Percentiles rank a stretch among this genome's conserved stretches.
Conservation (phyloP, 2,113 vertebrate species). For the Neotoma lepida region DNA sequence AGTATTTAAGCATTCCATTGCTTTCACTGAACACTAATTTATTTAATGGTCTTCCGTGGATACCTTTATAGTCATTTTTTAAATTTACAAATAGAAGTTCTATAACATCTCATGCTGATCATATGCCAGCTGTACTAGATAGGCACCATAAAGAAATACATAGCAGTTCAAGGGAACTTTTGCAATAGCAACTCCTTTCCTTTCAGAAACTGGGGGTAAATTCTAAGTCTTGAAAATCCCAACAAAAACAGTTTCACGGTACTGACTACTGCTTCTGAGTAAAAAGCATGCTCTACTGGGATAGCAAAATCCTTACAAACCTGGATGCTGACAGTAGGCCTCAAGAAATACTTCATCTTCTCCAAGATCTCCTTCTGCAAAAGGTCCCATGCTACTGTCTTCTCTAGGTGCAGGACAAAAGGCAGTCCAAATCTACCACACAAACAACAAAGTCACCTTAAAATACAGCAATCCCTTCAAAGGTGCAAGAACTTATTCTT, state of each 20-base stretch:
- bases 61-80: not conserved
- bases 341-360: slow-evolving; percentile 97
- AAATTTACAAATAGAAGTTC: not conserved
- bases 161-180: not conserved
- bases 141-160: not conserved
- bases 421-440: slow-evolving; percentile 93
- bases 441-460: not conserved
- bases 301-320: slow-evolving; percentile 81
- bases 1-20: not conserved
- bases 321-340: slow-evolving; percentile 95
- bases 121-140: not conserved
- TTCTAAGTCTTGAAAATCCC: not conserved
- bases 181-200: not conserved
- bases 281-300: not conserved
- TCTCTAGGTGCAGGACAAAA: slow-evolving; percentile 96
- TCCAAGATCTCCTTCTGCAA: slow-evolving; percentile 98
- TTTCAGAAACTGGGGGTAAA: not conserved
- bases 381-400: slow-evolving; percentile 95
- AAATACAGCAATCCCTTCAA: not conserved
- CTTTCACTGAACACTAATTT: not conserved
- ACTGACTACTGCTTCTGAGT: not conserved
- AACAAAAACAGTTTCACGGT: not conserved
- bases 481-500: not conserved
- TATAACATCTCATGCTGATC: not conserved
- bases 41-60: not conserved